Percentiles rank a stretch among this genome's conserved stretches.
These are phyloP conservation scores for Hypomecis atomaria DNA, from an alignment of 2,888 invertebrate genomes.

Conservation along the genomic window DNA sequence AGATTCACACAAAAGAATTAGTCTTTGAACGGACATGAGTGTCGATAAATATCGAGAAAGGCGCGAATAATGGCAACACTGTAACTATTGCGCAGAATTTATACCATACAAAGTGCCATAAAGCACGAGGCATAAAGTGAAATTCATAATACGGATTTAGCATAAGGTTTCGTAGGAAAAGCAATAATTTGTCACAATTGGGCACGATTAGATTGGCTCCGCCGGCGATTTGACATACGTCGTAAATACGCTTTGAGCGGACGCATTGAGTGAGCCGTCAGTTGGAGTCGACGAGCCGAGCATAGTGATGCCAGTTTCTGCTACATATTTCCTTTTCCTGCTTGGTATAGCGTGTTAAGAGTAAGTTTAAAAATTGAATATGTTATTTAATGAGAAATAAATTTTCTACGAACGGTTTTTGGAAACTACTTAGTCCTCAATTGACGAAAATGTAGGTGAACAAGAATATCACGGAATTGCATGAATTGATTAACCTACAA, in stretches of 20 bases:
- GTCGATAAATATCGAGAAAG: conserved; percentile 75
- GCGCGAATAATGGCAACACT: conserved; percentile 80
- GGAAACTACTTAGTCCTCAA: too few species aligned
- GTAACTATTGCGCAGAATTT: conserved; percentile 59
- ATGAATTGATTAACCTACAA: too few species aligned
- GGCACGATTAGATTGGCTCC: conserved; percentile 82
- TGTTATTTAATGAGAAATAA: too few species aligned
- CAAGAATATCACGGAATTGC: too few species aligned
- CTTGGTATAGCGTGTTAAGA: too few species aligned
- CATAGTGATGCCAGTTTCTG: background rate
- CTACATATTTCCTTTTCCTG: too few species aligned
- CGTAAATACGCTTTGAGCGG: conserved; percentile 76
- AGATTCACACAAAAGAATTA: conserved; percentile 75
- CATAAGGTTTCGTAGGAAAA: conserved; percentile 81
- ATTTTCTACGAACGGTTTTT: too few species aligned
- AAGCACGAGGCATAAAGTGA: conserved; percentile 68
- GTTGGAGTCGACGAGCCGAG: conserved; percentile 25
- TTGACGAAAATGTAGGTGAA: too few species aligned
- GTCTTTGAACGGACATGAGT: conserved; percentile 78
- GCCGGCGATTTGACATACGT: conserved; percentile 81
- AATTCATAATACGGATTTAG: conserved; percentile 75
- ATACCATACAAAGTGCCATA: conserved; percentile 64
- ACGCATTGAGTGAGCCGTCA: conserved; percentile 65
- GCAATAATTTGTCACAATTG: conserved; percentile 84
- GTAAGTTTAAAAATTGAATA: too few species aligned